Evolutionary conservation across 2,888 invertebrate species (phyloP).

Genomic region (Polylopha cassiicola): DNA sequence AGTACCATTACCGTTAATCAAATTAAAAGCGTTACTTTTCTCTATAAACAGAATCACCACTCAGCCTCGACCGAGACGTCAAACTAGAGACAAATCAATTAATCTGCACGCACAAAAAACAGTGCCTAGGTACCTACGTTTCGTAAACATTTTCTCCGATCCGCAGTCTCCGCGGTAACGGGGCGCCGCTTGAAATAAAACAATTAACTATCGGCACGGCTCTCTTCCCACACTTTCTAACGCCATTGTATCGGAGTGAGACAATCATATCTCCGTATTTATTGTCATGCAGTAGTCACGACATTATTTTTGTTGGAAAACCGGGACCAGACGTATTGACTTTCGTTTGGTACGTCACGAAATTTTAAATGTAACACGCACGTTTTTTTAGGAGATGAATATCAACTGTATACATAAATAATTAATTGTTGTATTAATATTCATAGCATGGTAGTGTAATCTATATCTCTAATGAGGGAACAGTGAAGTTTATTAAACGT

Average conservation of each 20-base stretch:
- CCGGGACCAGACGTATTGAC: constrained; percentile 32
- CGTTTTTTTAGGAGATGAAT: background rate
- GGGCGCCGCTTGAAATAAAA: constrained; percentile 33
- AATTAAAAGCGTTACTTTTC: too few relatives aligned
- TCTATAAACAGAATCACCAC: too few relatives aligned
- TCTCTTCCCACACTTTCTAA: constrained; percentile 73
- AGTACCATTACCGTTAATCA: too few relatives aligned
- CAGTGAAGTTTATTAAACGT: constrained; percentile 7
- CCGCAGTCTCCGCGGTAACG: constrained; percentile 33
- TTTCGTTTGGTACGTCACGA: constrained; percentile 32
- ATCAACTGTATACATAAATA: too few relatives aligned
- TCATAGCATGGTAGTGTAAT: too few relatives aligned
- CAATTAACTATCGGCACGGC: constrained; percentile 57
- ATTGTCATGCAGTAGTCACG: constrained; percentile 48
- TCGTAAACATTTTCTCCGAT: constrained; percentile 40
- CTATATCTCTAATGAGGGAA: too few relatives aligned
- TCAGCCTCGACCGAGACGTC: too few relatives aligned
- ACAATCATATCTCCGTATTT: constrained; percentile 56
- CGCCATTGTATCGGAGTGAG: constrained; percentile 59
- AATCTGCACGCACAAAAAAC: constrained; percentile 30
- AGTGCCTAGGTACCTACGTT: constrained; percentile 27
- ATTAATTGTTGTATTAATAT: too few relatives aligned
- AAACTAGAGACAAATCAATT: constrained; percentile 23
- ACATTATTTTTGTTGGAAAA: constrained; percentile 35
- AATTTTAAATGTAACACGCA: constrained; percentile 1